Percentiles rank a stretch among this genome's conserved stretches.
phyloP scores from a whole-genome alignment of 2,797 vertebrate genomes.

The Adrianichthys oophorus region DNA sequence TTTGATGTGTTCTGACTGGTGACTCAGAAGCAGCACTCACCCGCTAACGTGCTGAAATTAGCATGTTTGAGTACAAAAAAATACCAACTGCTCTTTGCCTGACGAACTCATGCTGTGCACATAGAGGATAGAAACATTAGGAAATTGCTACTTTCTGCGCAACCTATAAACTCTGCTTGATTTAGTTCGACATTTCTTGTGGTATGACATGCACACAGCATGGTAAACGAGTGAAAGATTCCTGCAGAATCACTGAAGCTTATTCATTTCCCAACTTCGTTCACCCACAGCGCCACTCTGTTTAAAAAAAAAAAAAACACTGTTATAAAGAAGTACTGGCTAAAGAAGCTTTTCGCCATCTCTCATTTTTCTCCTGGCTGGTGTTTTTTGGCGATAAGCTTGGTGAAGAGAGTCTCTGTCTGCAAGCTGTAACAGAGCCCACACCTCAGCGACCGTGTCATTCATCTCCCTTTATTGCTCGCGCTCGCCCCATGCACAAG shows the following conservation, averaged over 20 bases:
- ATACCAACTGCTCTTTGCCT: background rate
- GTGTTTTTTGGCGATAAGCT: conserved; percentile 63
- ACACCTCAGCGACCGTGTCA: conserved; percentile 47
- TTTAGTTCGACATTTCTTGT: background rate
- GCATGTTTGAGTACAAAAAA: conserved; percentile 39
- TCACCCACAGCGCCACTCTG: conserved; percentile 13
- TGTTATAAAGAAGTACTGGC: conserved; percentile 19
- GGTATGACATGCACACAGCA: background rate
- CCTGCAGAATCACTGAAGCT: conserved; percentile 32
- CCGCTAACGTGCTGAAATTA: conserved; percentile 35
- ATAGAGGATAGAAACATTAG: background rate
- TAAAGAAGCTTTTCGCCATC: conserved; percentile 18
- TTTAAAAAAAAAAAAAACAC: background rate
- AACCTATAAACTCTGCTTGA: conserved; percentile 9
- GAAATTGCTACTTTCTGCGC: background rate
- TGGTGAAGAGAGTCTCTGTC: conserved; percentile 48
- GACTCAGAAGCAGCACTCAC: conserved; percentile 51
- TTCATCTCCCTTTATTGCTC: conserved; percentile 49
- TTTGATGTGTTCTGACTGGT: conserved; percentile 51
- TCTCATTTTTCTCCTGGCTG: conserved; percentile 32
- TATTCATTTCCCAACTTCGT: conserved; percentile 33
- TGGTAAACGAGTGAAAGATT: conserved; percentile 5
- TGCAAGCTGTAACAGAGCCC: conserved; percentile 31
- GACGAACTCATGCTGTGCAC: background rate
- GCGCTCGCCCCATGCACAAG: background rate